These are phyloP conservation scores for Spongilla lacustris DNA, from an alignment of 37 sponge, comb jelly and placozoan genomes.

Conservation along the genomic window DNA sequence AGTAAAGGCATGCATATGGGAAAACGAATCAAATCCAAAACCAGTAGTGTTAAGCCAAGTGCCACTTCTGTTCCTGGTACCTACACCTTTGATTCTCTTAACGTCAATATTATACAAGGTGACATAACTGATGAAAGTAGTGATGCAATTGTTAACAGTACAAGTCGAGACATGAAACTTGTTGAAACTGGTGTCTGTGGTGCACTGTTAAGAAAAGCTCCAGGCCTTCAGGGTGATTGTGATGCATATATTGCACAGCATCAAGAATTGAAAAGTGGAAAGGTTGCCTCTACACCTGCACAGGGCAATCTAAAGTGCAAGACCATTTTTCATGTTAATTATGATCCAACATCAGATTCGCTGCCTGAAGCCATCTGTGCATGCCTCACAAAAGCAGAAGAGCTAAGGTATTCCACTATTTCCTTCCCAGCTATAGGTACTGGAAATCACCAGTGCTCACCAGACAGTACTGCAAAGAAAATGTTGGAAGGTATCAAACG, in stretches of 20 bases:
- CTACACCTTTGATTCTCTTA: neutral
- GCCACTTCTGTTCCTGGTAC: too few species aligned
- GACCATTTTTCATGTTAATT: slow-evolving; percentile 46
- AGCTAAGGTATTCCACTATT: slow-evolving; percentile 23
- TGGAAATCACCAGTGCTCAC: slow-evolving; percentile 21
- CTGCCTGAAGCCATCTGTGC: slow-evolving; percentile 20
- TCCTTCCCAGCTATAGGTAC: slow-evolving; percentile 69
- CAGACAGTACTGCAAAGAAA: slow-evolving; percentile 32
- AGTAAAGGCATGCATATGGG: too few species aligned
- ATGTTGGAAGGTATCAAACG: slow-evolving; percentile 37
- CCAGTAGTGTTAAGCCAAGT: too few species aligned
- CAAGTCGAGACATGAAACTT: slow-evolving; percentile 28
- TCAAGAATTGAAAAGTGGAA: slow-evolving; percentile 18
- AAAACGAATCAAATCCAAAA: too few species aligned
- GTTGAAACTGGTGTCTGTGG: slow-evolving; percentile 38
- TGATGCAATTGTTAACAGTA: slow-evolving; percentile 67
- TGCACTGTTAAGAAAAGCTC: slow-evolving; percentile 59
- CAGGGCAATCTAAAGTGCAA: slow-evolving; percentile 53
- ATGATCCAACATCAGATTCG: neutral
- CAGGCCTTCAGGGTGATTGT: slow-evolving; percentile 40
- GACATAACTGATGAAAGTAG: slow-evolving; percentile 56
- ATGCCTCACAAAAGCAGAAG: slow-evolving; percentile 39
- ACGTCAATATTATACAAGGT: slow-evolving; percentile 47
- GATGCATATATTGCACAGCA: slow-evolving; percentile 1
- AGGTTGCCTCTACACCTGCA: slow-evolving; percentile 37